Evolutionary conservation across 2,888 invertebrate species (phyloP), one percentile per base, ranked within the genome.

Genomic region (Aphidius colemani): DNA sequence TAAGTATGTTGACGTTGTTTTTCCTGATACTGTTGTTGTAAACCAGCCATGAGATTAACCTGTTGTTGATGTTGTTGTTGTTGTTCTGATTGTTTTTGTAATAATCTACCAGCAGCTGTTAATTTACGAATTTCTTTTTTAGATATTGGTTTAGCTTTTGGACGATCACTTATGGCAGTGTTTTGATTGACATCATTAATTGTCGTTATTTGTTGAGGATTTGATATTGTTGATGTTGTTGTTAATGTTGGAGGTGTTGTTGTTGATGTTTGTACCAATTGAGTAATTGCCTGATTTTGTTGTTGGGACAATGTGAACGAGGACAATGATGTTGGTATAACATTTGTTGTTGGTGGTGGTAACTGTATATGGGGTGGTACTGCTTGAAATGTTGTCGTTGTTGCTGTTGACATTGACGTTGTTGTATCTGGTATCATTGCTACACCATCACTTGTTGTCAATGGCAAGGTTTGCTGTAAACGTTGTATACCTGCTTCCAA

Each of bases 121-220:
- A 75, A 75, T 73, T 91, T 91, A 72, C 90, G 86, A 67, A 88
- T 85, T 79, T 91, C 92, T 81, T 92, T 93, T 80, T 93, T 92
- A 59, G 90, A 89, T 59, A 89, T 89, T 50, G 92, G 89, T 83
- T 93, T 94, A 53, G 90, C 92, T 83, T 92, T 93, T 65, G 92
- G 92, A 74, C 93, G 88, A 83, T 94, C 93, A 84, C 91, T 91
- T 74, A 93, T 91, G 69, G 92, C 90, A 65, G 90, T 91, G 76
- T 87, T 89, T 84, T 90, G 86, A 74, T 85, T 86, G 63, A 87
- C 86, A 74, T 87, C 87, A 51, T 85, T 83, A 72, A 85, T 85
- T 13, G 85, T 82, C 49, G 84, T 83, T 62, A 86, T 84, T 71
- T 84, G 80, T 67, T 83, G 79, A 30, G 82, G 79, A 61, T 80